Evolutionary conservation across 2,797 vertebrate species (phyloP).

Genomic region (Darevskia nairensis): DNA sequence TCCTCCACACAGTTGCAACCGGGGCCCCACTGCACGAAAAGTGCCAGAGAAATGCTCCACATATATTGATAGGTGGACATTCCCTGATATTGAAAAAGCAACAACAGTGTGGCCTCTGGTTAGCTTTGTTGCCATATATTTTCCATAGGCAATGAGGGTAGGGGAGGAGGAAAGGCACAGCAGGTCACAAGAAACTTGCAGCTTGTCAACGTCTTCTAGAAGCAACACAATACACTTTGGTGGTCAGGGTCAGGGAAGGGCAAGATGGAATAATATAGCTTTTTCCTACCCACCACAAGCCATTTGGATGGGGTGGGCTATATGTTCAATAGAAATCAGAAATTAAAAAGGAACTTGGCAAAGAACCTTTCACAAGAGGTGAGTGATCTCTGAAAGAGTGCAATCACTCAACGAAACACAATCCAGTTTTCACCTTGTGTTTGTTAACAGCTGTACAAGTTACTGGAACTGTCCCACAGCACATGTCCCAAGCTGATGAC

Average conservation of each 20-base stretch:
- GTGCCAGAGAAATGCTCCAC: not conserved
- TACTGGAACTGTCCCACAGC: not conserved
- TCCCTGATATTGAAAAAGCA: not conserved
- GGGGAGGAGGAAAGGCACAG: not conserved
- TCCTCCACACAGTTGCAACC: not conserved
- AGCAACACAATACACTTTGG: not conserved
- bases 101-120: not conserved
- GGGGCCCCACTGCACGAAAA: not conserved
- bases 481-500: not conserved
- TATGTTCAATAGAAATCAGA: not conserved
- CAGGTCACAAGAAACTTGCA: not conserved
- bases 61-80: not conserved
- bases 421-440: not conserved
- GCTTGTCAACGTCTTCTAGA: not conserved
- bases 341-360: not conserved
- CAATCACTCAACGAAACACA: not conserved
- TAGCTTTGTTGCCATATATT: constrained; percentile 29
- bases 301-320: not conserved
- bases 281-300: not conserved
- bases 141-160: constrained; percentile 14
- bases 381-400: not conserved
- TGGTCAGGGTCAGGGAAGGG: not conserved
- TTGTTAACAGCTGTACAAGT: not conserved
- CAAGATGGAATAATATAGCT: not conserved
- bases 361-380: not conserved